phyloP scores from a whole-genome alignment of 2,888 invertebrate species.

The Phymatocera aterrima region DNA sequence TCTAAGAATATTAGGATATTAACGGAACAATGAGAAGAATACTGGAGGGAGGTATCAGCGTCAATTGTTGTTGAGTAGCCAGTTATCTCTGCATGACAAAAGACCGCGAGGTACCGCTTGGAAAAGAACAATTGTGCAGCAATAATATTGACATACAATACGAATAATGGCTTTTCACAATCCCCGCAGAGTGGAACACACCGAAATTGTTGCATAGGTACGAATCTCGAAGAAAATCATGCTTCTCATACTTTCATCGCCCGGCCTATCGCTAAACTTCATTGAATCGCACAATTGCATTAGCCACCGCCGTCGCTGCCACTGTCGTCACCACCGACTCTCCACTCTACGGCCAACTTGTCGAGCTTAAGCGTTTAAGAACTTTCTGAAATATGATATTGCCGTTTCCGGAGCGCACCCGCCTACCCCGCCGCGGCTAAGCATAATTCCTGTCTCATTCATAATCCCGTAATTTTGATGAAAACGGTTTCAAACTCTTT shows the following conservation, averaged over 20 bases:
- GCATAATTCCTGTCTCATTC: not conserved
- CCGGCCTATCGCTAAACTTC: not conserved
- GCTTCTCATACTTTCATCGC: not conserved
- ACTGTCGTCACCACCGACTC: too few species aligned
- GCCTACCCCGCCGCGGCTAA: not conserved
- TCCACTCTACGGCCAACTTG: not conserved
- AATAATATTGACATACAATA: too few species aligned
- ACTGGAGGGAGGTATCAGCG: not conserved
- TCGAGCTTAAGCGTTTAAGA: not conserved
- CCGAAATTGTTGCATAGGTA: not conserved
- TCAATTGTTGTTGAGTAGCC: not conserved
- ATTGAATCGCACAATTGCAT: constrained; percentile 15
- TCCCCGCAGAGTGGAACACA: too few species aligned
- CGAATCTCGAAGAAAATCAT: not conserved
- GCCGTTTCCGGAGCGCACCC: not conserved
- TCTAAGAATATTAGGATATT: not conserved
- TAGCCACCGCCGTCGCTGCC: not conserved
- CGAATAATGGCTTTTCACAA: not conserved
- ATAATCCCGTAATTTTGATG: not conserved
- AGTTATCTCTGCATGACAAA: constrained; percentile 3
- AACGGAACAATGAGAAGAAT: constrained; percentile 5
- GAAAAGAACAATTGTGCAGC: constrained; percentile 10
- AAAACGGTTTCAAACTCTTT: not conserved
- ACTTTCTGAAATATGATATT: not conserved
- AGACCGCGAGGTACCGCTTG: too few species aligned